Conservation (phyloP, 1,140 invertebrate genomes). For the Conus ventricosus region DNA sequence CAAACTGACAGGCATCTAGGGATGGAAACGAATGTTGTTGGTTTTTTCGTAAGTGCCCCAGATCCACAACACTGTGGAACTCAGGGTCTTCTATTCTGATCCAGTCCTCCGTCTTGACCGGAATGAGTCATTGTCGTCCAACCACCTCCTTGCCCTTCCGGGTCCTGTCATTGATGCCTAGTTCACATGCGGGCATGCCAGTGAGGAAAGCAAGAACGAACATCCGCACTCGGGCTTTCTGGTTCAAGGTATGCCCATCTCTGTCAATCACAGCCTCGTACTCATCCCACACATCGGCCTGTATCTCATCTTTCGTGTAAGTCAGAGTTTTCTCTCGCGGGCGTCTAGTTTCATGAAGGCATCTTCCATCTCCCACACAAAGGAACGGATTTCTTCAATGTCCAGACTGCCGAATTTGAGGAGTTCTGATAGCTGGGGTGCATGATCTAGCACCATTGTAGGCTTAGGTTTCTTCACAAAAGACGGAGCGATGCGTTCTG, state of each 20-base stretch:
- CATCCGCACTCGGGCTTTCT: slow-evolving; percentile 94
- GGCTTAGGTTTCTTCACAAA: slow-evolving; percentile 72
- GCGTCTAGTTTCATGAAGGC: slow-evolving; percentile 75
- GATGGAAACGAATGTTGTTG: slow-evolving; percentile 96
- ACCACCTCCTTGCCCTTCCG: slow-evolving; percentile 99
- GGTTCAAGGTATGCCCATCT: slow-evolving; percentile 84
- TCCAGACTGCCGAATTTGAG: slow-evolving; percentile 95
- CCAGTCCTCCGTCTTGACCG: slow-evolving; percentile 99
- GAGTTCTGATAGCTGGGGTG: slow-evolving; percentile 94
- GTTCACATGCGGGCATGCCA: slow-evolving; percentile 89
- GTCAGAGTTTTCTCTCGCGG: slow-evolving; percentile 80
- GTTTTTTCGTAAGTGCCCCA: slow-evolving; percentile 93
- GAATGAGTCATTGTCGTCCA: slow-evolving; percentile 98
- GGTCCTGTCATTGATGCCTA: slow-evolving; percentile 97
- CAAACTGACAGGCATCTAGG: slow-evolving; percentile 96
- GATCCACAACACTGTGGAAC: slow-evolving; percentile 95
- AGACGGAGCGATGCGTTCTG: slow-evolving; percentile 86
- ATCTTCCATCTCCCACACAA: slow-evolving; percentile 93
- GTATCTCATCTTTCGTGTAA: slow-evolving; percentile 99
- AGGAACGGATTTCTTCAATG: slow-evolving; percentile 93
- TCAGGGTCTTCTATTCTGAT: slow-evolving; percentile 95
- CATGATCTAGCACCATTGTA: slow-evolving; percentile 92
- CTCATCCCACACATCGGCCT: slow-evolving; percentile 97
- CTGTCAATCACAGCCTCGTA: slow-evolving; percentile 94
- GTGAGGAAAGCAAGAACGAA: slow-evolving; percentile 95